These are phyloP conservation scores for Cantharis lateralis DNA, from an alignment of 2,888 invertebrate species.

Conservation along the genomic window DNA sequence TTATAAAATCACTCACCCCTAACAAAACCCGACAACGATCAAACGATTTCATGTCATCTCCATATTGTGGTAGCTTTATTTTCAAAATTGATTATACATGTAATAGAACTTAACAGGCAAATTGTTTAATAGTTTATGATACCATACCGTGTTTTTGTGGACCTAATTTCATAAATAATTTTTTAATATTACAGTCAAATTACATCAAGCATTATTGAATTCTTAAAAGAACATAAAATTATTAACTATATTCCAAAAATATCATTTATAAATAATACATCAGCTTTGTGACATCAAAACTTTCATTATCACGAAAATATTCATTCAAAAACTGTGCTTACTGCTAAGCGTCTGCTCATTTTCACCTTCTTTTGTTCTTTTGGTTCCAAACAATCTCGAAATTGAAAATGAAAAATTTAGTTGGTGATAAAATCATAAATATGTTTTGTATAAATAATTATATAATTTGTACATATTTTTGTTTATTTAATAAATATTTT, in stretches of 20 bases:
- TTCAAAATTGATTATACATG: constrained; percentile 24
- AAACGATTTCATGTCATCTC: constrained; percentile 32
- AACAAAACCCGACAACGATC: constrained; percentile 37
- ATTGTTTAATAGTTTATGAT: constrained; percentile 5
- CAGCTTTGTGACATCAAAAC: neutral
- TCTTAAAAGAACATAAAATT: neutral
- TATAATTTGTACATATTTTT: neutral
- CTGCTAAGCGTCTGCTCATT: neutral
- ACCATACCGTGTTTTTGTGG: constrained; percentile 1
- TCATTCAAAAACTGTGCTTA: neutral
- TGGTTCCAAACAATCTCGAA: neutral
- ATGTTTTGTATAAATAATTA: neutral
- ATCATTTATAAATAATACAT: neutral
- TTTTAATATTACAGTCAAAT: neutral
- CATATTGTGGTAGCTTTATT: constrained; percentile 29
- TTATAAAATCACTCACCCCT: constrained; percentile 39
- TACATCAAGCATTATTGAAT: neutral
- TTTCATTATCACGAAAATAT: neutral
- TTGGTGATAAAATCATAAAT: neutral
- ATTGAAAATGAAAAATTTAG: neutral
- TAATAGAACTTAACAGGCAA: constrained; percentile 21
- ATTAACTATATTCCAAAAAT: neutral
- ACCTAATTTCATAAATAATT: neutral
- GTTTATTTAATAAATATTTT: neutral
- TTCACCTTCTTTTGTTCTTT: neutral